Conservation (phyloP, 23 tunicate genomes). For the Halocynthia aurantium region DNA sequence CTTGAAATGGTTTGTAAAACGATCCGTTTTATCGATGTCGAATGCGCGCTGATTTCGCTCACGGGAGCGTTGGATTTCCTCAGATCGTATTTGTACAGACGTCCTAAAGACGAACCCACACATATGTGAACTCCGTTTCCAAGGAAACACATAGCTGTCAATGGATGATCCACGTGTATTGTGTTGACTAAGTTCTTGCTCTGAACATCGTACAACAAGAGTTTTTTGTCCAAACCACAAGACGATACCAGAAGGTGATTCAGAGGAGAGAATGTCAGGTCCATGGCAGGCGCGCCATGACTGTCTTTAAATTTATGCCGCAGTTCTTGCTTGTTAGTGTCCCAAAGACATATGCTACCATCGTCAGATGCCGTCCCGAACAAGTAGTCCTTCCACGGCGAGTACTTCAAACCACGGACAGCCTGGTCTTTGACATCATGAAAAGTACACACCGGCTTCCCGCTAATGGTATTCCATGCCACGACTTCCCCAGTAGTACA, state of each 20-base stretch:
- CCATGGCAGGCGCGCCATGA: slow-evolving; percentile 82
- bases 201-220: slow-evolving; percentile 63
- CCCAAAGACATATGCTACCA: slow-evolving; percentile 70
- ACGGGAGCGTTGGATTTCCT: slow-evolving; percentile 35
- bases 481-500: slow-evolving; percentile 66
- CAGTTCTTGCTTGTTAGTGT: slow-evolving; percentile 27
- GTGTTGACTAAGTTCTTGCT: slow-evolving; percentile 58
- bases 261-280: slow-evolving; percentile 65
- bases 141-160: slow-evolving; percentile 53
- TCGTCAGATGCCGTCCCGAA: slow-evolving; percentile 76
- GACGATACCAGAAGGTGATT: slow-evolving; percentile 71
- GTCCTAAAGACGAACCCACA: slow-evolving; percentile 77
- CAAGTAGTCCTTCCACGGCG: slow-evolving; percentile 56
- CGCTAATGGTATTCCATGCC: slow-evolving; percentile 40
- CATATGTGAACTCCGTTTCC: slow-evolving; percentile 56
- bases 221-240: slow-evolving; percentile 73
- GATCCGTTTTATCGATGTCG: slow-evolving; percentile 53
- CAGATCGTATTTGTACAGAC: slow-evolving; percentile 58
- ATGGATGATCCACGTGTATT: slow-evolving; percentile 44
- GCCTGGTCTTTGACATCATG: slow-evolving; percentile 21
- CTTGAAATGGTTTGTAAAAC: slow-evolving; percentile 29
- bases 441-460: slow-evolving; percentile 14
- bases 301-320: slow-evolving; percentile 43
- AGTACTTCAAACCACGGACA: slow-evolving; percentile 48
- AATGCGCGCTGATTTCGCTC: slow-evolving; percentile 38